phyloP scores from a whole-genome alignment of 2,797 vertebrate genomes.

The Centropyge bicolor region DNA sequence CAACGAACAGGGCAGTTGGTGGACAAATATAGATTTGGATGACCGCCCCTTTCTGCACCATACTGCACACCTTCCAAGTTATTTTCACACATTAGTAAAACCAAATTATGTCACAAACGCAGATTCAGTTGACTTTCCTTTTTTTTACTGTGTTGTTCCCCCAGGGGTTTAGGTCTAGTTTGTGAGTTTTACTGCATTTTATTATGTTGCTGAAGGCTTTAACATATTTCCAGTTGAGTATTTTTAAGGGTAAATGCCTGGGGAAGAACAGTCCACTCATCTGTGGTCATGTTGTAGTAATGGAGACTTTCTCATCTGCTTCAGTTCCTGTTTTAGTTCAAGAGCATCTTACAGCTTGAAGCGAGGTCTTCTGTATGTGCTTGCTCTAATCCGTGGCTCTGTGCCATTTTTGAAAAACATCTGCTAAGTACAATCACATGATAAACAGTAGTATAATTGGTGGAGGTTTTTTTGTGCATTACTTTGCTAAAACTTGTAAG shows the following conservation, averaged over 20 bases:
- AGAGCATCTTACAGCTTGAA: background rate
- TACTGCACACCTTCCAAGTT: background rate
- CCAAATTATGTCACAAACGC: background rate
- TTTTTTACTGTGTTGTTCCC: background rate
- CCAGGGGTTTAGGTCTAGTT: background rate
- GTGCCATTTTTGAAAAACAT: conserved; percentile 4
- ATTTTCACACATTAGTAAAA: conserved; percentile 9
- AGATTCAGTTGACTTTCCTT: background rate
- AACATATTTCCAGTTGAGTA: conserved; percentile 10
- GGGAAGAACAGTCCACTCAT: background rate
- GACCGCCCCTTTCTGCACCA: background rate
- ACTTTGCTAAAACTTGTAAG: background rate
- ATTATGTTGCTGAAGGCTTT: background rate
- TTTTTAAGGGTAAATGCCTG: conserved; percentile 7
- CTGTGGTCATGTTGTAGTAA: conserved; percentile 2
- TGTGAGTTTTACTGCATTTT: background rate
- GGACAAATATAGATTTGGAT: background rate
- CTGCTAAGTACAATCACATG: background rate
- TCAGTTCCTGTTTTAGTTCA: conserved; percentile 3
- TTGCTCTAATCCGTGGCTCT: background rate
- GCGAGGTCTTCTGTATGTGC: background rate
- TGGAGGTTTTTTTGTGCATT: background rate
- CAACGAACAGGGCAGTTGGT: background rate
- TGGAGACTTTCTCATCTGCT: background rate
- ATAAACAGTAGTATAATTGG: background rate